These are phyloP conservation scores for Leptoclinus maculatus DNA, from an alignment of 2,797 vertebrate species.

Conservation along the genomic window DNA sequence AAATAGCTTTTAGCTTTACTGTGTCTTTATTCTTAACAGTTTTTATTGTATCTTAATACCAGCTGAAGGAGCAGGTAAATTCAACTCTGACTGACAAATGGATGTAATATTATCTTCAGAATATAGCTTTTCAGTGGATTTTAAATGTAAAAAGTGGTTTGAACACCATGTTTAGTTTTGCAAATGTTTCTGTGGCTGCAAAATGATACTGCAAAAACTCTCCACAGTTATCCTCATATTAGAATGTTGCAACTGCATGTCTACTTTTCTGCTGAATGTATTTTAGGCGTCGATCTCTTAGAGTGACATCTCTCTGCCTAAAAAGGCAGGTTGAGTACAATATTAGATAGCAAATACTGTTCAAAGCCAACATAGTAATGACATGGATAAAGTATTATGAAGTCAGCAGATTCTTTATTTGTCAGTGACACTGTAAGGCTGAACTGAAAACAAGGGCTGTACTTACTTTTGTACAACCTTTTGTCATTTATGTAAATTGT, in stretches of 20 bases:
- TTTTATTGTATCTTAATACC: neutral
- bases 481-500: slow-evolving; percentile 37
- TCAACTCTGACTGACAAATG: neutral
- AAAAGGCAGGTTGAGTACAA: neutral
- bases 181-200: neutral
- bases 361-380: slow-evolving; percentile 3
- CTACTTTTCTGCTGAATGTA: slow-evolving; percentile 18
- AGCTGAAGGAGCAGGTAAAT: neutral
- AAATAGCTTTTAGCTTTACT: neutral
- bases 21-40: neutral
- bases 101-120: neutral
- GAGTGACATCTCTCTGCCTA: neutral
- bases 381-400: slow-evolving; percentile 6
- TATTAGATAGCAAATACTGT: neutral
- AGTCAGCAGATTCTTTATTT: neutral
- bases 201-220: neutral
- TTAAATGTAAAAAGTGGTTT: slow-evolving; percentile 6
- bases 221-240: neutral
- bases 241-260: neutral
- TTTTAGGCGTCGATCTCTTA: neutral
- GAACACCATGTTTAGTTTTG: neutral
- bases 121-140: neutral
- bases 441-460: slow-evolving; percentile 8
- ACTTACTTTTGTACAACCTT: slow-evolving; percentile 31
- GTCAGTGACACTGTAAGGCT: neutral